Base-by-base conservation (phyloP, 1,140 invertebrate species). In the Lucilia cuprina region DNA sequence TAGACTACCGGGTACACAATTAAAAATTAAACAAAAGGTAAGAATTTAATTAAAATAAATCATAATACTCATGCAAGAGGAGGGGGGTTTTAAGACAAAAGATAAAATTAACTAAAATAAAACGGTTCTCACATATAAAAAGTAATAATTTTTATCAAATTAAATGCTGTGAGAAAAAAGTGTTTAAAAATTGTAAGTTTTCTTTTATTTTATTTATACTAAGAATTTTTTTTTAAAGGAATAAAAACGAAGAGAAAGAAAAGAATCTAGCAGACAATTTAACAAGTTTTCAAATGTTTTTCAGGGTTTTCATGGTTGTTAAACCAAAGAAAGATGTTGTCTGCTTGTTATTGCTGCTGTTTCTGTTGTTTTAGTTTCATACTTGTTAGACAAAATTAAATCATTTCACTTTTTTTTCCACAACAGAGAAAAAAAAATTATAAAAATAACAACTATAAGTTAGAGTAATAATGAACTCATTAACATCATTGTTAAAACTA, bases 31-130 rank as follows among this genome's bases (percentile, higher is more conserved):
- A 70, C n/a, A 10, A 70, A 70, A 70, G 65, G 65, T 70, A 70
- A 70, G 65, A 70, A 21, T 70, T 70, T 21, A 70, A 70, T 70
- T 70, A 70, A 70, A 70, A 70, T 70, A 70, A 70, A 70, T 70
- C 65, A 70, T 21, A 60, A 70, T 17, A 55, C 50, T 17, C 50
- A 5, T 41, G 10, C 41, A 41, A 41, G 41, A 41, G 41, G 5
- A 0, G 41, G 55, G 14, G n/a, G 21, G 21, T 10, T 0, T n/a
- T 10, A 70, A 70, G 21, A 70, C 65, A 70, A 17, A 70, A 30
- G 25, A 1, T 30, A 30, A 65, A 17, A 65, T 3, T 17, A 65
- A 19, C 65, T 9, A 70, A 21, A 25, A 70, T 21, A 70, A 21
- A 70, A 60, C 55, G 55, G 65, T 70, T 70, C 65, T 70, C 65